A percentile compares a stretch with the other conserved stretches of the same genome.
Evolutionary conservation across 2,797 vertebrate species (phyloP).

Genomic region (Sternotherus odoratus): DNA sequence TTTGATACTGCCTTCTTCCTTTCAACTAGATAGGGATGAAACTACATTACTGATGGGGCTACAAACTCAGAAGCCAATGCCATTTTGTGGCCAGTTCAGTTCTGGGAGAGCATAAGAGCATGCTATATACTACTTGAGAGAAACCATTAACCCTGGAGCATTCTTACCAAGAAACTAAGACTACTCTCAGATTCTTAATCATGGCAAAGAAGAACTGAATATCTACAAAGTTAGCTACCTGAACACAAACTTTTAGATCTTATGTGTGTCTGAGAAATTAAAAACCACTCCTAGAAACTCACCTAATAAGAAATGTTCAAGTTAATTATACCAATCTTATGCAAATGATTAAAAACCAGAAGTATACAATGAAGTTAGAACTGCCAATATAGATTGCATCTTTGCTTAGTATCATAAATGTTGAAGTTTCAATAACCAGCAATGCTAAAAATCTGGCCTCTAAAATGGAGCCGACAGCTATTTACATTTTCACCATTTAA

Average conservation of each 20-base stretch:
- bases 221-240: not conserved
- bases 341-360: not conserved
- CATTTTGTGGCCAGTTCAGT: not conserved
- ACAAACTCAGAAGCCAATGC: not conserved
- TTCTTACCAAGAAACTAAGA: rapidly evolving
- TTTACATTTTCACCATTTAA: not conserved
- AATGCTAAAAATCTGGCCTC: not conserved
- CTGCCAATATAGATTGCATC: no score
- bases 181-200: not conserved
- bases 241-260: not conserved
- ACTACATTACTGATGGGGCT: not conserved
- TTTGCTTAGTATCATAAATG: not conserved
- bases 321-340: not conserved
- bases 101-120: not conserved
- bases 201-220: rapidly evolving
- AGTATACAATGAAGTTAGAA: not conserved
- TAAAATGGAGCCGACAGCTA: not conserved
- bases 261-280: not conserved
- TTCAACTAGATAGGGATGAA: not conserved
- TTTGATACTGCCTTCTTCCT: not conserved
- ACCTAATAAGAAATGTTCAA: rapidly evolving
- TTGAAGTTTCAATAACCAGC: not conserved
- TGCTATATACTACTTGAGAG: rapidly evolving
- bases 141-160: not conserved
- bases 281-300: rapidly evolving